phyloP scores from a whole-genome alignment of 2,797 vertebrate genomes.

The Microcaecilia unicolor region DNA sequence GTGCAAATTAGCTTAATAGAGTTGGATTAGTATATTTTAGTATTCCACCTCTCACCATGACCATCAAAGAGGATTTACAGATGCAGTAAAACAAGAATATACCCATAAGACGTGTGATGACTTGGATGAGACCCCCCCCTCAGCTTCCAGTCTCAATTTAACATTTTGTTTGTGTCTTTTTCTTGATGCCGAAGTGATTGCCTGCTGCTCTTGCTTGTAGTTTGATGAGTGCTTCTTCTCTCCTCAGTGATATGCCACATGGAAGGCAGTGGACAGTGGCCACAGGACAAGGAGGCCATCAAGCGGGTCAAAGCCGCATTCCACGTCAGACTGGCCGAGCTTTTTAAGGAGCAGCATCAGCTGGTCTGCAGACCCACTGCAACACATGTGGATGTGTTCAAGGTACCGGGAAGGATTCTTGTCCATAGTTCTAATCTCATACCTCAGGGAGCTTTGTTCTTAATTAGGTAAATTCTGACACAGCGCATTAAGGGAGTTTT shows the following conservation, averaged over 20 bases:
- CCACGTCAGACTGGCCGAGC: slow-evolving; percentile 75
- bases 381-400: slow-evolving; percentile 78
- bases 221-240: too few species aligned
- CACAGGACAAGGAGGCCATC: slow-evolving; percentile 74
- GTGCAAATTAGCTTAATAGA: rapidly evolving
- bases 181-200: too few species aligned
- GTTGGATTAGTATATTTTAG: too few species aligned
- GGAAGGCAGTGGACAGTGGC: slow-evolving; percentile 97
- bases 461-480: too few species aligned
- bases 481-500: too few species aligned
- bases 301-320: slow-evolving; percentile 82
- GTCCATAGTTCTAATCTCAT: too few species aligned
- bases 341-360: slow-evolving; percentile 66
- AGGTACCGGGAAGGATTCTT: too few species aligned
- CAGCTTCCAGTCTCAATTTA: background rate
- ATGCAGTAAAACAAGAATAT: too few species aligned
- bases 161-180: rapidly evolving
- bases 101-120: too few species aligned
- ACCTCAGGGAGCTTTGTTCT: too few species aligned
- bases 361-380: slow-evolving; percentile 62
- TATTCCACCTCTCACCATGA: too few species aligned
- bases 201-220: background rate
- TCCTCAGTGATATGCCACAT: slow-evolving; percentile 84
- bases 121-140: background rate
- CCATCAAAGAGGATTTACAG: too few species aligned